These are phyloP conservation scores for Pristionchus mayeri DNA, from an alignment of 2,888 invertebrate species.

Conservation along the genomic window DNA sequence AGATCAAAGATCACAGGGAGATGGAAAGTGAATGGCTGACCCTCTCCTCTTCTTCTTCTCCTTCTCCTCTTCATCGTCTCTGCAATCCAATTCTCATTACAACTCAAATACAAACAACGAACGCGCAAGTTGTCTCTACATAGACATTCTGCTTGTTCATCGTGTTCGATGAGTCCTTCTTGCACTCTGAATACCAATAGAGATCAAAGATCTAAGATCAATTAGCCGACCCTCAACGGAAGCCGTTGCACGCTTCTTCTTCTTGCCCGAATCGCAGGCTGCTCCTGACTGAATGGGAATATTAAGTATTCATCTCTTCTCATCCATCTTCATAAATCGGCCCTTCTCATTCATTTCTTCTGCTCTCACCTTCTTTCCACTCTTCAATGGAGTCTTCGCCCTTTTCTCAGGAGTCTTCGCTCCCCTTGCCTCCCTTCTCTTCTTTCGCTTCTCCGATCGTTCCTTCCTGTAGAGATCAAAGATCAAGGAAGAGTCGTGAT, in stretches of 20 bases:
- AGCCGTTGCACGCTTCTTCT: not conserved
- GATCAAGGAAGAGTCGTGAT: not conserved
- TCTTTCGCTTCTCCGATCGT: conserved; percentile 21
- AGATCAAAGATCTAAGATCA: conserved; percentile 17
- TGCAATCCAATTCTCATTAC: not conserved
- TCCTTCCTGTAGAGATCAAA: conserved; percentile 1
- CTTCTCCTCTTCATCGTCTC: not conserved
- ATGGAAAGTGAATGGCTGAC: not conserved
- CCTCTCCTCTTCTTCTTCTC: not conserved
- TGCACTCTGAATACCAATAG: not conserved
- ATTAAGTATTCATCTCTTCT: not conserved
- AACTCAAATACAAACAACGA: not conserved
- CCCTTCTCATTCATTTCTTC: too few relatives aligned
- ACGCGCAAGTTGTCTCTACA: conserved; percentile 15
- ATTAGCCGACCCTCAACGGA: not conserved
- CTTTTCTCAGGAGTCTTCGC: not conserved
- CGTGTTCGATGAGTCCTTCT: conserved; percentile 10
- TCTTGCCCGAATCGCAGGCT: conserved; percentile 2
- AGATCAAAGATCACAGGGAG: not conserved
- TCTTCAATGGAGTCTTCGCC: not conserved
- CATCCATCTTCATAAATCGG: not conserved
- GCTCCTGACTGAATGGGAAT: not conserved
- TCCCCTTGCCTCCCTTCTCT: not conserved
- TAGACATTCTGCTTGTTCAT: not conserved
- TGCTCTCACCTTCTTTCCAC: not conserved